These are phyloP conservation scores for Odontamblyopus rebecca DNA, from an alignment of 2,797 vertebrate species.

Conservation along the genomic window DNA sequence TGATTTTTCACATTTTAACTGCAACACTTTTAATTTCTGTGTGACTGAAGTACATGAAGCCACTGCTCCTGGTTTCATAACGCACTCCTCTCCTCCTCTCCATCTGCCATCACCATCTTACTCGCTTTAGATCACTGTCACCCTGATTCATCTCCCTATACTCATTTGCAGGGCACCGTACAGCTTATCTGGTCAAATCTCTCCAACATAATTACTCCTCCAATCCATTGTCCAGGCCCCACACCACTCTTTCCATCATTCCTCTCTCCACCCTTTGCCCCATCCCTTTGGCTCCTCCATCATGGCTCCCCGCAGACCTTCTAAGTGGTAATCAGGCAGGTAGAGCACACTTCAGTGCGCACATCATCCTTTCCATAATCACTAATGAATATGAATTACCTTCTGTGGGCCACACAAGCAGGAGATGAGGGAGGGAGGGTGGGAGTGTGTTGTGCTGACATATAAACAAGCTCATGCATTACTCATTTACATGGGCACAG, in stretches of 20 bases:
- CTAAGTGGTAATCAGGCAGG: constrained; percentile 80
- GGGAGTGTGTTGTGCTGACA: constrained; percentile 63
- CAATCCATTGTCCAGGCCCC: constrained; percentile 54
- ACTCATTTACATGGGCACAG: constrained; percentile 63
- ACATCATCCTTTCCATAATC: constrained; percentile 71
- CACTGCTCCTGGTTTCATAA: constrained; percentile 43
- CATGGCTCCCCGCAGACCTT: constrained; percentile 50
- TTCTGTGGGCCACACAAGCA: constrained; percentile 66
- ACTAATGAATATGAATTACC: constrained; percentile 83
- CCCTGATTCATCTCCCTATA: constrained; percentile 56
- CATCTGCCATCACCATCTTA: constrained; percentile 50
- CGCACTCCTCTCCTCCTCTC: constrained; percentile 49
- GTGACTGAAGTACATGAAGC: constrained; percentile 26
- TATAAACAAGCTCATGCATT: constrained; percentile 70
- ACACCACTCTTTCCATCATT: constrained; percentile 31
- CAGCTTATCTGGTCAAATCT: constrained; percentile 77
- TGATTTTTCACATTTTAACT: constrained; percentile 38
- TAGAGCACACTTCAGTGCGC: constrained; percentile 77
- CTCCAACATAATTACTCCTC: constrained; percentile 68
- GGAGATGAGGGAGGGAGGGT: constrained; percentile 35
- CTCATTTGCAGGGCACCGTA: constrained; percentile 65
- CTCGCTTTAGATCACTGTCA: constrained; percentile 51
- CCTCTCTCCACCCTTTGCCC: constrained; percentile 43
- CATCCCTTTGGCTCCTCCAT: constrained; percentile 40
- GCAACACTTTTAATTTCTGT: constrained; percentile 12